Evolutionary conservation across 2,113 vertebrate genomes (phyloP).

Genomic region (Trematocara stigmaticum): DNA sequence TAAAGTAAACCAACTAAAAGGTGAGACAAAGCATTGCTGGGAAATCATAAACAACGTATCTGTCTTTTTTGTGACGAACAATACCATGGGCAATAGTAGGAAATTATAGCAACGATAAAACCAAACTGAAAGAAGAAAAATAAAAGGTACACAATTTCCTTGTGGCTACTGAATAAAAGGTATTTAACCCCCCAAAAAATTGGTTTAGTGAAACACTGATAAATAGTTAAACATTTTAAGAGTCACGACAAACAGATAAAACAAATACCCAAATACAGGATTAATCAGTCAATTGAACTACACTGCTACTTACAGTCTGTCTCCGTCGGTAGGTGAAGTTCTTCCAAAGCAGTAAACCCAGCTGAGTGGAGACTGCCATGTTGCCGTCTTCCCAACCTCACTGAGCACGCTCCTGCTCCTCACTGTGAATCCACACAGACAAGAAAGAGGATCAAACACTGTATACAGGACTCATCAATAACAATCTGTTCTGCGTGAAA

Average conservation of each 20-base stretch:
- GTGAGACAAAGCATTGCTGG: not conserved
- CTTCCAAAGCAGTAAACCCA: slow-evolving; percentile 96
- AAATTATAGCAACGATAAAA: not conserved
- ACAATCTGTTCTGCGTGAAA: not conserved
- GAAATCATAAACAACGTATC: not conserved
- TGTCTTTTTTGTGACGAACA: not conserved
- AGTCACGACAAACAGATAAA: not conserved
- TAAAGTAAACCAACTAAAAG: not conserved
- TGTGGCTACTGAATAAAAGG: not conserved
- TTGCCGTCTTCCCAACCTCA: slow-evolving; percentile 56
- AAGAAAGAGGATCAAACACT: not conserved
- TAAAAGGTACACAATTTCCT: not conserved
- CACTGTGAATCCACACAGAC: slow-evolving; percentile 68
- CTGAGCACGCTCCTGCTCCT: slow-evolving; percentile 68
- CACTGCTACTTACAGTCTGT: slow-evolving; percentile 85
- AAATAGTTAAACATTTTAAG: not conserved
- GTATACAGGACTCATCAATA: not conserved
- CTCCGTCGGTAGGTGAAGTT: slow-evolving; percentile 93
- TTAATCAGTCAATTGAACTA: not conserved
- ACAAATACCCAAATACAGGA: not conserved
- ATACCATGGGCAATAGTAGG: not conserved
- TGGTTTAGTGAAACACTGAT: not conserved
- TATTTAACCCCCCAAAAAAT: not conserved
- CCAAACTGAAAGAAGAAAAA: not conserved
- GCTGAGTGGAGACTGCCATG: slow-evolving; percentile 90